Evolutionary conservation across 1,140 invertebrate genomes (phyloP).

Genomic region (Ephestia elutella): DNA sequence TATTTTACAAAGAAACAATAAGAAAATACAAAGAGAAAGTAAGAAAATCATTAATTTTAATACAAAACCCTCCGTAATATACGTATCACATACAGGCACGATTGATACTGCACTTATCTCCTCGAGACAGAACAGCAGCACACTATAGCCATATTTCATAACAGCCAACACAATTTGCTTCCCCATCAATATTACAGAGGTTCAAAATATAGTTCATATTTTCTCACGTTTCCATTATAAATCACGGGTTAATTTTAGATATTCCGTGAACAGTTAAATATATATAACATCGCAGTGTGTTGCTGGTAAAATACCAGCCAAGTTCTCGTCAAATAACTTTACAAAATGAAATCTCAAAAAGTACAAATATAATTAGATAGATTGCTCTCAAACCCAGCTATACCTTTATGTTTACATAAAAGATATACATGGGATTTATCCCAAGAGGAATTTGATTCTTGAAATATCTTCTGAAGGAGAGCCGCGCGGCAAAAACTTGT

Average conservation of each 20-base stretch:
- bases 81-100: neutral
- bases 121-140: conserved; percentile 6
- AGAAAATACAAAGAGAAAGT: no score
- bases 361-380: no score
- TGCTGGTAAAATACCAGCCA: neutral
- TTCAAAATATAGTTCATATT: conserved; percentile 40
- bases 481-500: no score
- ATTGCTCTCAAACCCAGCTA: no score
- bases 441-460: no score
- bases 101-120: conserved; percentile 10
- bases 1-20: no score
- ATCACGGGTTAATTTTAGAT: conserved; percentile 53
- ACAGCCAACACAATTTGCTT: neutral
- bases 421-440: no score
- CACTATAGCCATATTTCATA: neutral
- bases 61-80: no score
- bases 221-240: conserved; percentile 48
- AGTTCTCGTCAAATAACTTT: neutral
- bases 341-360: no score
- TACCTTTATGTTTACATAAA: no score
- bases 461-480: no score
- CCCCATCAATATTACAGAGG: conserved; percentile 14
- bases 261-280: conserved; percentile 57
- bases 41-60: no score
- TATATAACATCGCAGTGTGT: neutral